phyloP scores from a whole-genome alignment of 1,140 invertebrate genomes.

The Globodera ellingtonae region DNA sequence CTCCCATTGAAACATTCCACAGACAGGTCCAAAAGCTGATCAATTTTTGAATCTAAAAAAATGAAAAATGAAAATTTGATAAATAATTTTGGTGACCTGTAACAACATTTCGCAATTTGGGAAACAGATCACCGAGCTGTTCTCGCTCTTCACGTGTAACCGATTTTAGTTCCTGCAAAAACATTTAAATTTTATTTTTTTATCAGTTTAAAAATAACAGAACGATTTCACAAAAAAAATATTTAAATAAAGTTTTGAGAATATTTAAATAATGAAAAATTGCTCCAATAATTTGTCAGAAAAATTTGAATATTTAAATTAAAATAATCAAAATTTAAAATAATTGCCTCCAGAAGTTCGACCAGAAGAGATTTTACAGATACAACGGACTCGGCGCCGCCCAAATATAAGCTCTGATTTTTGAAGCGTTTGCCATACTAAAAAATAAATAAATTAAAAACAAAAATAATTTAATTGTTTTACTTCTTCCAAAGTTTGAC shows the following conservation, averaged over 20 bases:
- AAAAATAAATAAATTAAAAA: not conserved
- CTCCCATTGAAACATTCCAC: not conserved
- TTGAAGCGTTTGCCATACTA: not conserved
- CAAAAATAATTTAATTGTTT: not conserved
- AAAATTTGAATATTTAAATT: not conserved
- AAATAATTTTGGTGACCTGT: not conserved
- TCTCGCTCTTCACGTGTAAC: not conserved
- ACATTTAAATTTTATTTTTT: not conserved
- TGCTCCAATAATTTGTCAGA: no score
- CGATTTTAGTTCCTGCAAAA: not conserved
- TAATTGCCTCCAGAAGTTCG: not conserved
- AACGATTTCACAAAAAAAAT: not conserved
- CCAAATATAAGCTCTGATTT: not conserved
- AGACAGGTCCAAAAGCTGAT: not conserved
- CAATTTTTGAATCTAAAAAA: not conserved
- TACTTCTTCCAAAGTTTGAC: slow-evolving; percentile 13
- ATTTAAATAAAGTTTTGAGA: no score
- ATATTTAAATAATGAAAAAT: no score
- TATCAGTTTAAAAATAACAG: not conserved
- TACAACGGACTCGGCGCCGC: not conserved
- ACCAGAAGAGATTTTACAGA: not conserved
- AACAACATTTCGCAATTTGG: not conserved
- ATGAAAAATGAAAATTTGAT: not conserved
- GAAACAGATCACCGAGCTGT: not conserved
- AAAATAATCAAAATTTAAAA: slow-evolving; percentile 1